These are phyloP conservation scores for Tiliqua scincoides DNA, from an alignment of 2,113 vertebrate species.

Conservation along the genomic window DNA sequence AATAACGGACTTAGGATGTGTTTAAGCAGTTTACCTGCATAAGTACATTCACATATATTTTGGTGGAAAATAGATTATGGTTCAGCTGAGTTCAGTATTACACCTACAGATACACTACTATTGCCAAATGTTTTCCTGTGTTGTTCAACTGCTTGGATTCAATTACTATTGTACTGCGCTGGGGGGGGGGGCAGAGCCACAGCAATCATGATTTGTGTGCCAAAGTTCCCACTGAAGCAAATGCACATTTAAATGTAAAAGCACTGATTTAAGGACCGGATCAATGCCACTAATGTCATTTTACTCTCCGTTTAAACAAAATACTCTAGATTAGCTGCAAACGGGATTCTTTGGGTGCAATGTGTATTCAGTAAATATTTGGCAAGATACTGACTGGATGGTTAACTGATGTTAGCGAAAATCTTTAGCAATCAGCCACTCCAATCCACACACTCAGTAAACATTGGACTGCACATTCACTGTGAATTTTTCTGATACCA, in stretches of 20 bases:
- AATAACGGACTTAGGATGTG: constrained; percentile 14
- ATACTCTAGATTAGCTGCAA: background rate
- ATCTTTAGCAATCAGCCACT: background rate
- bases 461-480: background rate
- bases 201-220: background rate
- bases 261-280: constrained; percentile 3
- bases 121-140: constrained; percentile 15
- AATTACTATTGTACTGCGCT: background rate
- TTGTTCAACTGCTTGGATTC: constrained; percentile 28
- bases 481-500: background rate
- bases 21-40: constrained; percentile 7
- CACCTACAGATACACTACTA: constrained; percentile 12
- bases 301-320: constrained; percentile 6
- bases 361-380: background rate
- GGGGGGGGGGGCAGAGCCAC: background rate
- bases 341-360: background rate
- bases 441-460: background rate
- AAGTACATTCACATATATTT: constrained; percentile 12
- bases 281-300: background rate
- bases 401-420: background rate
- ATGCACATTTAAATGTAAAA: background rate
- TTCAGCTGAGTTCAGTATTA: constrained; percentile 40
- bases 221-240: background rate
- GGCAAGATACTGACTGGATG: background rate
- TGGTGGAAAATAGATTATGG: constrained; percentile 28